Evolutionary conservation across 2,797 vertebrate genomes (phyloP), one percentile per base, ranked within the genome.

Genomic region (Lepus oiostolus): DNA sequence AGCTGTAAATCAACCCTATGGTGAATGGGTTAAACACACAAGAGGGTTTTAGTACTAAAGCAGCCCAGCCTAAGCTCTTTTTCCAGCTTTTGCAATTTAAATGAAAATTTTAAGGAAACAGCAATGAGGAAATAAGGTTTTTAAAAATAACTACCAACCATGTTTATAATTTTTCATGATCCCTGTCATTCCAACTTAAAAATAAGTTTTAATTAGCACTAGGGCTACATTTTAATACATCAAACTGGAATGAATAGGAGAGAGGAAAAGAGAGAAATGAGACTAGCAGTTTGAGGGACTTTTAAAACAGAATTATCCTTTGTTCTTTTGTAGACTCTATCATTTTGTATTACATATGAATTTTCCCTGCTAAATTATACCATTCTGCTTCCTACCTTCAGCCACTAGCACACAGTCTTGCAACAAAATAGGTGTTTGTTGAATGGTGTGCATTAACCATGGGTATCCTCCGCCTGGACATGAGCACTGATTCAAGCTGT

Each of bases 1-100:
- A 95, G 95, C 96, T 97, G 97, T 97, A 98, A 98, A 98, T 98
- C 97, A 98, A 95, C 85, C 96, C 95, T 95, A 70, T 82, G 80
- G 95, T 0, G 75, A 97, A 91, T 81, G 90, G 91, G 95, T 95
- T 96, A 95, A 96, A 95, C 89, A 95, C 62, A 79, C 93, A 94
- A 72, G 63, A 50, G 77, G 50, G 68, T 76, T 96, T 93, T 74
- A 75, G 54, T 35, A 77, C 84, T 89, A 60, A 21, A 76, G 68
- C 77, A 95, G 93, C 77, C 84, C 58, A 95, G 95, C 89, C 62
- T 77, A 72, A 63, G 67, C 81, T 38, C 70, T 92, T 93, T 79
- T 74, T 93, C n/a, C 67, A 52, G 77, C 70, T 87, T 93, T 81
- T 88, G 92, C 80, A 54, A 86, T 68, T 92, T 92, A 90, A 91